Conservation (phyloP, 2,888 invertebrate species). For the Girardia tigrina region DNA sequence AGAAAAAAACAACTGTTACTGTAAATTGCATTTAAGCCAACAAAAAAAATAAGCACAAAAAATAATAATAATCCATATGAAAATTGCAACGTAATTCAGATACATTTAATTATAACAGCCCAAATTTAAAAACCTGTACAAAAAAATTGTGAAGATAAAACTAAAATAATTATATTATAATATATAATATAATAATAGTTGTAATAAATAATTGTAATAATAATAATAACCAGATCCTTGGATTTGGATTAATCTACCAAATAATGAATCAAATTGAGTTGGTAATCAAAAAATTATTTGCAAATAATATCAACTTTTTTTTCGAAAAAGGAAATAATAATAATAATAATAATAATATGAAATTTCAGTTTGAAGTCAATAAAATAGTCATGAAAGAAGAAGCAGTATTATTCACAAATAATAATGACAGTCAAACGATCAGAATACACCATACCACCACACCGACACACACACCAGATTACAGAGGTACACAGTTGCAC, state of each 20-base stretch:
- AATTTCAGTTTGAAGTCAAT: slow-evolving; percentile 13
- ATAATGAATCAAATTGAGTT: slow-evolving; percentile 18
- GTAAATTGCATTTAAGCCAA: no score
- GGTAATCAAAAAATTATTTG: not conserved
- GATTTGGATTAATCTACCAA: not conserved
- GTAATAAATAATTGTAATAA: no score
- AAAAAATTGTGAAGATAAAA: slow-evolving; percentile 19
- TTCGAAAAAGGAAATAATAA: no score
- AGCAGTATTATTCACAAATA: slow-evolving; percentile 17
- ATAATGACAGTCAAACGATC: not conserved
- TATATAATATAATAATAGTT: no score
- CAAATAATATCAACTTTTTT: slow-evolving; percentile 8
- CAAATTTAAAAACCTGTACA: slow-evolving; percentile 23
- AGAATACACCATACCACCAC: not conserved
- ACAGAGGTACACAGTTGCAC: slow-evolving; percentile 9
- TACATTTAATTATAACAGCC: slow-evolving; percentile 23
- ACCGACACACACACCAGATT: no score
- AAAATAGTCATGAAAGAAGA: slow-evolving; percentile 20
- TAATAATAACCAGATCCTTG: slow-evolving; percentile 20
- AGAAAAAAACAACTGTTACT: no score
- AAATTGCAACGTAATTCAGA: no score
- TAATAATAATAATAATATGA: not conserved
- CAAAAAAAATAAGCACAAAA: no score
- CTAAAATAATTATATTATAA: no score
- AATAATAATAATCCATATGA: no score